These are phyloP conservation scores for Sphaerodactylus townsendi DNA, from an alignment of 2,113 vertebrate species.

Conservation along the genomic window DNA sequence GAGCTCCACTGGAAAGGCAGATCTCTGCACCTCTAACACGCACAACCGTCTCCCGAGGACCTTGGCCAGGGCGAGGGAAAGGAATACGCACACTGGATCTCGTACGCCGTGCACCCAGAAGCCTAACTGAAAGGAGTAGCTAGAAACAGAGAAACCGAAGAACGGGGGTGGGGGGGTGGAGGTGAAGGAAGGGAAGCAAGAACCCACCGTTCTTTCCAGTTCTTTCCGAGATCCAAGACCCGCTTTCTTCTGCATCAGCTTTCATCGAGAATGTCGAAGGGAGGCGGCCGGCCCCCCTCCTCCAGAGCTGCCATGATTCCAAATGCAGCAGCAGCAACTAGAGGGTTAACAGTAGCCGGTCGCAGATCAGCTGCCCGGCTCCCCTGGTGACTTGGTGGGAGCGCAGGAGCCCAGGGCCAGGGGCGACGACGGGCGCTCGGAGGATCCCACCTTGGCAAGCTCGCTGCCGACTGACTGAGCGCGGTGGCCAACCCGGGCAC, in stretches of 20 bases:
- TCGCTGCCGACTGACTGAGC: background rate
- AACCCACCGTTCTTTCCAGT: constrained; percentile 71
- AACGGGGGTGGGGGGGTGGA: background rate
- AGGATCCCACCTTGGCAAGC: background rate
- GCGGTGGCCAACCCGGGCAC: background rate
- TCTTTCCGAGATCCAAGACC: background rate
- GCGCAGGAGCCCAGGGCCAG: background rate
- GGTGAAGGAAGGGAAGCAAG: background rate
- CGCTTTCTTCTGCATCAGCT: constrained; percentile 26
- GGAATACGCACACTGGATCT: background rate
- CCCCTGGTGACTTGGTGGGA: background rate
- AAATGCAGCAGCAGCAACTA: no score
- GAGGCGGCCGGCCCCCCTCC: constrained; percentile 19
- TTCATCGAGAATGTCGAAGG: constrained; percentile 19
- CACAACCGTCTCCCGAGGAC: constrained; percentile 55
- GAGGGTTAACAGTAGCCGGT: background rate
- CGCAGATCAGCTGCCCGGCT: background rate
- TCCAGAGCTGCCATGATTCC: background rate
- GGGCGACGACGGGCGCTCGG: background rate
- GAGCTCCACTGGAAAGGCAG: constrained; percentile 74
- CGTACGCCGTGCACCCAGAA: background rate
- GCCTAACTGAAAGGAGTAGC: constrained; percentile 49
- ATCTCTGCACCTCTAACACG: constrained; percentile 69
- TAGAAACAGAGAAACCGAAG: constrained; percentile 36
- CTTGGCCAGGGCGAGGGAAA: constrained; percentile 24